These are phyloP conservation scores for Drosophila tropicalis DNA, from an alignment of 1,140 invertebrate genomes.

Conservation along the genomic window DNA sequence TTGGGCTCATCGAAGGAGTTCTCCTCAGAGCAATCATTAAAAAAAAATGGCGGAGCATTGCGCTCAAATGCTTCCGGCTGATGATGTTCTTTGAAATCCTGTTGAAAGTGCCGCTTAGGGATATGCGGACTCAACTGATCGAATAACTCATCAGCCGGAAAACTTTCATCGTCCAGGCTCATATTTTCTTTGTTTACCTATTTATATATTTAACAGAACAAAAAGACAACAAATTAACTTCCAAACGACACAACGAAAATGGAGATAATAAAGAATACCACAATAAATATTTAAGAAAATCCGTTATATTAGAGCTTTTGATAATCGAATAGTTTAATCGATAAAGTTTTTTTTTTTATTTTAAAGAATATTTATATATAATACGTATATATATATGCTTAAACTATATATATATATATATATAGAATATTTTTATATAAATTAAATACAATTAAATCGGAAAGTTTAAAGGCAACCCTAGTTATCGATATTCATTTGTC, in stretches of 20 bases:
- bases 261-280: neutral
- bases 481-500: neutral
- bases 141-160: slow-evolving; percentile 57
- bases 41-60: slow-evolving; percentile 53
- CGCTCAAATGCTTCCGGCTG: slow-evolving; percentile 41
- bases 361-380: no score
- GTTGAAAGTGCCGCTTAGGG: slow-evolving; percentile 8
- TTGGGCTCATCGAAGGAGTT: slow-evolving; percentile 39
- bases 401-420: no score
- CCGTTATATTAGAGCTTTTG: slow-evolving; percentile 7
- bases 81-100: slow-evolving; percentile 42
- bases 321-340: slow-evolving; percentile 1
- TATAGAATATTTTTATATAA: no score
- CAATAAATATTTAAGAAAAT: neutral
- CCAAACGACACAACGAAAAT: neutral
- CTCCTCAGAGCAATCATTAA: slow-evolving; percentile 48
- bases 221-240: neutral
- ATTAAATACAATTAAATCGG: no score
- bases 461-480: neutral
- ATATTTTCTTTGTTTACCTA: slow-evolving; percentile 28
- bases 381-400: no score
- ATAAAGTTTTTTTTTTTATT: no score
- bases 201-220: slow-evolving; percentile 18
- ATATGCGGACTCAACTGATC: slow-evolving; percentile 32
- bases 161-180: slow-evolving; percentile 57